phyloP scores from a whole-genome alignment of 1,140 invertebrate genomes.

The Zaprionus africanus region DNA sequence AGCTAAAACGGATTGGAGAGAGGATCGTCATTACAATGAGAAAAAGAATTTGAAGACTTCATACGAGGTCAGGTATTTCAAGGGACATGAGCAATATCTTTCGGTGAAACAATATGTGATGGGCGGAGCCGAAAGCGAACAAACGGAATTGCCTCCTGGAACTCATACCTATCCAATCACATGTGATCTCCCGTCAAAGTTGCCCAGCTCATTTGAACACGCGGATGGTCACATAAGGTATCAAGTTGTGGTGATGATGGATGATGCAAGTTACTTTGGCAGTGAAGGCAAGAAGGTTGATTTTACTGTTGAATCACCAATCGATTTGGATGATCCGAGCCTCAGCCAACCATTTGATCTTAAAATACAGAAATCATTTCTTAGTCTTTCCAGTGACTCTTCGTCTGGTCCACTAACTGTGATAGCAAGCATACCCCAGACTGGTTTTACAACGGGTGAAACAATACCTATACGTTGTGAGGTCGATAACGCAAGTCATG shows the following conservation, averaged over 20 bases:
- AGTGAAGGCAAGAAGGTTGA: conserved; percentile 93
- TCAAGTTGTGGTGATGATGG: conserved; percentile 92
- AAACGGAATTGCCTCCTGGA: conserved; percentile 89
- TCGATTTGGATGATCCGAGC: conserved; percentile 91
- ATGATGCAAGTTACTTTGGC: conserved; percentile 90
- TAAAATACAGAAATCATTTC: conserved; percentile 89
- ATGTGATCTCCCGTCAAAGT: conserved; percentile 87
- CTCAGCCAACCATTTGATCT: conserved; percentile 87
- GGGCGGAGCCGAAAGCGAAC: conserved; percentile 87
- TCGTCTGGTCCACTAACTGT: conserved; percentile 86
- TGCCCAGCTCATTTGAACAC: conserved; percentile 94
- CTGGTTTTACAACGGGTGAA: conserved; percentile 89
- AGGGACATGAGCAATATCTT: conserved; percentile 89
- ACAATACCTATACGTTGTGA: conserved; percentile 88
- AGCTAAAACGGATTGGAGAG: conserved; percentile 88
- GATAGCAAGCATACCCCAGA: conserved; percentile 87
- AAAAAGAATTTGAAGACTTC: too few species aligned
- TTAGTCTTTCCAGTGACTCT: conserved; percentile 86
- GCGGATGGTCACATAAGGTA: conserved; percentile 92
- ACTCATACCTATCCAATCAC: conserved; percentile 90
- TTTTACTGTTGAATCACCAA: conserved; percentile 92
- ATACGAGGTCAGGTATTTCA: conserved; percentile 60
- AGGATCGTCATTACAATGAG: too few species aligned
- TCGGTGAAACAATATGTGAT: conserved; percentile 87
- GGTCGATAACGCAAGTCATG: conserved; percentile 89